Conservation (phyloP, 2,888 invertebrate species). For the Galeruca laticollis region DNA sequence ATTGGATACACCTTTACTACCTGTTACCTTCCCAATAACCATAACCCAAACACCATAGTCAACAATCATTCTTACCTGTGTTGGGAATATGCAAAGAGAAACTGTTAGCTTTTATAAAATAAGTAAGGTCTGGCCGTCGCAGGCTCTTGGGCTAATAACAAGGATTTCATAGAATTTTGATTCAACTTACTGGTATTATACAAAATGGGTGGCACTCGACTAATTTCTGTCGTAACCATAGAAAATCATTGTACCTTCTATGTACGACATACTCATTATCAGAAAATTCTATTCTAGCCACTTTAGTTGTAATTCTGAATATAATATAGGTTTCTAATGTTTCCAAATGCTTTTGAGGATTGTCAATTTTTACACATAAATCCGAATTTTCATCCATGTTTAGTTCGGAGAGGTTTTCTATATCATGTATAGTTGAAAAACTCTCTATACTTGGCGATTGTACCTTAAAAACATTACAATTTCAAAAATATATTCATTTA, state of each 20-base stretch:
- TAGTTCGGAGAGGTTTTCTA: slow-evolving; percentile 70
- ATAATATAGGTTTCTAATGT: slow-evolving; percentile 80
- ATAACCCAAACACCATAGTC: no score
- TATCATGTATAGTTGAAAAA: slow-evolving; percentile 72
- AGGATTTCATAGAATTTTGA: neutral
- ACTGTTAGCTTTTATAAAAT: no score
- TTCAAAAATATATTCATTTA: slow-evolving; percentile 13
- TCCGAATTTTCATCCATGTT: slow-evolving; percentile 71
- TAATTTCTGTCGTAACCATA: slow-evolving; percentile 76
- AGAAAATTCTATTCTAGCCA: slow-evolving; percentile 74
- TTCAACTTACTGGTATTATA: slow-evolving; percentile 74
- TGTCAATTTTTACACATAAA: slow-evolving; percentile 76
- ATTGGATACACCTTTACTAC: no score
- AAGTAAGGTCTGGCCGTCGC: no score
- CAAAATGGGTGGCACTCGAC: slow-evolving; percentile 76
- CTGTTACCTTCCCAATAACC: no score
- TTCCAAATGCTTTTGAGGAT: slow-evolving; percentile 79
- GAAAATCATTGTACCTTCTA: slow-evolving; percentile 79
- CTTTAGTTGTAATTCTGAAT: slow-evolving; percentile 77
- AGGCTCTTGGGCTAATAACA: no score
- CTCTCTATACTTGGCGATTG: slow-evolving; percentile 73
- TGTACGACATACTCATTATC: slow-evolving; percentile 75
- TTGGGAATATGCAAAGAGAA: no score
- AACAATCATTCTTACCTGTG: no score
- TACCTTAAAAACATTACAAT: slow-evolving; percentile 62